Base-by-base conservation (phyloP, 1,140 invertebrate species). In the Bilobella aurantiaca region DNA sequence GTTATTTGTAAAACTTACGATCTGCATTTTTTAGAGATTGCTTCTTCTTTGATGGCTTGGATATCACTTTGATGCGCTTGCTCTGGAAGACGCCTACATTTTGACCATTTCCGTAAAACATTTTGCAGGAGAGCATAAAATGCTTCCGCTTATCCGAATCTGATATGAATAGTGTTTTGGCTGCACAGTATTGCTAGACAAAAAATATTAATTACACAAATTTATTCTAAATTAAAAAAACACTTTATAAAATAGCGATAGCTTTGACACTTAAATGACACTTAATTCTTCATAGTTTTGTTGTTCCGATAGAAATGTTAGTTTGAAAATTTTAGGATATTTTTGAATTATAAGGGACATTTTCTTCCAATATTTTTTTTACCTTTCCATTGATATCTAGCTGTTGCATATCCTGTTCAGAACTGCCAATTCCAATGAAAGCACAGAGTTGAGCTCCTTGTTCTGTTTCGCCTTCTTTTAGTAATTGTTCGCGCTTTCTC, bases 11-110 rank as follows among this genome's bases (percentile, higher is more conserved):
- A 57, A 69, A 84, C 81, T 85, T 79, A 84, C 85, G 82, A 79
- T 99, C 97, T 18, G 96, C 94, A 81, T 98, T 99, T 78, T 99
- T 99, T 60, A 99, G 81, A 32, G 94, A 97, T 77, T 99, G 97
- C 76, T 99, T 99, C 82, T 99, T 99, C 79, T 99, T 99, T 58
- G 95, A 98, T 25, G 97, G 96, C 77, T 99, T 99, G 37, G 95
- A 98, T 76, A 99, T 99, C 58, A 99, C 97, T 85, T 99, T 99
- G 74, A 99, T 99, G 69, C 96, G 82, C 78, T 98, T 97, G 75
- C 94, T 97, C 79, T 96, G 89, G 80, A 99, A 99, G 47, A 96
- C 88, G 47, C 97, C 97, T 75, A 99, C 95, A 77, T 98, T 94
- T 78, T 97, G 92, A 30, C 93, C 94, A 77, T 91, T 96, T 16